These are phyloP conservation scores for Tetrax tetrax DNA, from an alignment of 2,113 vertebrate species.

Conservation along the genomic window DNA sequence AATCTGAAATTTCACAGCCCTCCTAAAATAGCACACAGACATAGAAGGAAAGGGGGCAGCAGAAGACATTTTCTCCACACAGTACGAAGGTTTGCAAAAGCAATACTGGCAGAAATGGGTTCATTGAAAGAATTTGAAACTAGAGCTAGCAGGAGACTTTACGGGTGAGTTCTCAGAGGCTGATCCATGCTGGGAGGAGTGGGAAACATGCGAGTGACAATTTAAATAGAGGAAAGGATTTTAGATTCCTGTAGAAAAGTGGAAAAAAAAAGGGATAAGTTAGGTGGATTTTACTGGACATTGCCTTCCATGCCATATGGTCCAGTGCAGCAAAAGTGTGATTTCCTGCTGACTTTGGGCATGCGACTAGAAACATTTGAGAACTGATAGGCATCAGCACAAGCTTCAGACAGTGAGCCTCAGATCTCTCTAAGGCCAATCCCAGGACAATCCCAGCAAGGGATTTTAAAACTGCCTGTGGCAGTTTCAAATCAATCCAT, in stretches of 20 bases:
- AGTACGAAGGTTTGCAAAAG: background rate
- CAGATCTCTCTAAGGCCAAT: background rate
- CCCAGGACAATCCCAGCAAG: background rate
- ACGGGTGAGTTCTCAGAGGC: background rate
- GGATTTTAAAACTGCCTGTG: slow-evolving; percentile 41
- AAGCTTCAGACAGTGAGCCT: background rate
- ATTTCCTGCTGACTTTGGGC: background rate
- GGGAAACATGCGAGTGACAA: background rate
- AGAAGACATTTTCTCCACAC: background rate
- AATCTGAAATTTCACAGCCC: background rate
- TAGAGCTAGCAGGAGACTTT: background rate
- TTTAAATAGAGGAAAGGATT: background rate
- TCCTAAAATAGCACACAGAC: background rate
- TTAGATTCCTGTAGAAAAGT: background rate
- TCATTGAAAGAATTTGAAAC: background rate
- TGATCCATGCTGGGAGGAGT: background rate
- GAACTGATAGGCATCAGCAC: background rate
- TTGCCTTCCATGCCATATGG: background rate
- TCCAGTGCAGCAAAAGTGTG: background rate
- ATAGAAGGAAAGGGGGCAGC: background rate
- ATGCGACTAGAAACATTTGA: background rate
- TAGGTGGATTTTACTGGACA: background rate
- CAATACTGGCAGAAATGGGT: background rate
- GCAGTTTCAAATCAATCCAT: slow-evolving; percentile 50
- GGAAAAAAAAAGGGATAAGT: background rate